Evolutionary conservation across 2,113 vertebrate species (phyloP).

Genomic region (Aramus guarauna): DNA sequence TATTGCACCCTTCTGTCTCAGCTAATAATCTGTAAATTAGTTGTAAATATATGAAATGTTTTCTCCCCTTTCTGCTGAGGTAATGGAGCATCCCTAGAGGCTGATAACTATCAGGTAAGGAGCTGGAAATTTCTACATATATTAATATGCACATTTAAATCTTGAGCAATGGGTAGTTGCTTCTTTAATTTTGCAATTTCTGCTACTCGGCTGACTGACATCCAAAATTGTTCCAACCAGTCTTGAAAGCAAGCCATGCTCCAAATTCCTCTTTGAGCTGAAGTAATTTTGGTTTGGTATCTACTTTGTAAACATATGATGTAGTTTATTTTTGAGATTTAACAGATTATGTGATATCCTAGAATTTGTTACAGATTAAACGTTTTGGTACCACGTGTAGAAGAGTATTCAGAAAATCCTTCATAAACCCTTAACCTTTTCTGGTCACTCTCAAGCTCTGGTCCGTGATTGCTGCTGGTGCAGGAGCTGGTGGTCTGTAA

Average conservation of each 20-base stretch:
- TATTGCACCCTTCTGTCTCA: not conserved
- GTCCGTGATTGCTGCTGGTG: not conserved
- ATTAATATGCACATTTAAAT: not conserved
- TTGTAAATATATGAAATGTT: not conserved
- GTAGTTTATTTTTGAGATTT: not conserved
- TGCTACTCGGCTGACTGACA: not conserved
- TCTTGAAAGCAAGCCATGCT: not conserved
- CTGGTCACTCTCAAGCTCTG: not conserved
- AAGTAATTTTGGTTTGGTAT: not conserved
- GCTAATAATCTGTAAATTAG: not conserved
- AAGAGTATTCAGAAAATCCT: not conserved
- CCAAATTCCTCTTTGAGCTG: not conserved
- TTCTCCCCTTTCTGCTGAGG: not conserved
- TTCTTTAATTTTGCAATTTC: slow-evolving; percentile 26
- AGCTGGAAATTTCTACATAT: not conserved
- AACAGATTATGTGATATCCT: not conserved
- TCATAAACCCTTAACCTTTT: not conserved
- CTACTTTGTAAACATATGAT: not conserved
- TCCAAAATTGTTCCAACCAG: not conserved
- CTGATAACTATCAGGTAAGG: not conserved
- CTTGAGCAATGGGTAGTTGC: not conserved
- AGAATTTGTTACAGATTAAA: not conserved
- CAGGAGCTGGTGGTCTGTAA: not conserved
- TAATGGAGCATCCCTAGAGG: not conserved
- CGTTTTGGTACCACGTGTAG: not conserved